Percentiles rank a stretch among this genome's conserved stretches.
phyloP scores from a whole-genome alignment of 2,797 vertebrate genomes.

The Varecia variegata region DNA sequence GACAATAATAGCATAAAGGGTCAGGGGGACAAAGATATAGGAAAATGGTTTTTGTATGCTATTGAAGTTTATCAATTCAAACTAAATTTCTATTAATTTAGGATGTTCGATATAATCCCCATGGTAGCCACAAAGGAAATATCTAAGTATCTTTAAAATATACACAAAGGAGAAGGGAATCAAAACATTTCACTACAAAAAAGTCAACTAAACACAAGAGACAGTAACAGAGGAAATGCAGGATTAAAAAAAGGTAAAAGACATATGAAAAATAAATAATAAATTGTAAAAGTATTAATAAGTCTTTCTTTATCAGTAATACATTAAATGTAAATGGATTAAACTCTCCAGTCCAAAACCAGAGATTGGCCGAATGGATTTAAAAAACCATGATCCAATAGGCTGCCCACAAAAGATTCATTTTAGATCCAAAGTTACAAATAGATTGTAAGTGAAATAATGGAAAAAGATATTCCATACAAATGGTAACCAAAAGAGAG shows the following conservation, averaged over 20 bases:
- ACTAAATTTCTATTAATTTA: conserved; percentile 24
- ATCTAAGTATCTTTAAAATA: conserved; percentile 6
- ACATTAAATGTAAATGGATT: conserved; percentile 13
- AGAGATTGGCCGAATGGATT: not conserved
- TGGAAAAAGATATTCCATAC: not conserved
- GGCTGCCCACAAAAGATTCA: not conserved
- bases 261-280: not conserved
- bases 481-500: conserved; percentile 30
- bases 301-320: not conserved
- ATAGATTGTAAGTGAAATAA: not conserved
- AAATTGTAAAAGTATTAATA: not conserved
- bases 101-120: not conserved
- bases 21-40: not conserved
- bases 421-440: conserved; percentile 1
- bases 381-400: not conserved
- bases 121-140: conserved; percentile 10
- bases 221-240: not conserved
- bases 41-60: not conserved
- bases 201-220: not conserved
- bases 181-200: conserved; percentile 22
- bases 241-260: not conserved
- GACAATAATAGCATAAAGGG: not conserved
- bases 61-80: conserved; percentile 9
- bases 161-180: not conserved
- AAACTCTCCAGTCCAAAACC: conserved; percentile 8